phyloP scores from a whole-genome alignment of 2,888 invertebrate species.

The Nowickia ferox region DNA sequence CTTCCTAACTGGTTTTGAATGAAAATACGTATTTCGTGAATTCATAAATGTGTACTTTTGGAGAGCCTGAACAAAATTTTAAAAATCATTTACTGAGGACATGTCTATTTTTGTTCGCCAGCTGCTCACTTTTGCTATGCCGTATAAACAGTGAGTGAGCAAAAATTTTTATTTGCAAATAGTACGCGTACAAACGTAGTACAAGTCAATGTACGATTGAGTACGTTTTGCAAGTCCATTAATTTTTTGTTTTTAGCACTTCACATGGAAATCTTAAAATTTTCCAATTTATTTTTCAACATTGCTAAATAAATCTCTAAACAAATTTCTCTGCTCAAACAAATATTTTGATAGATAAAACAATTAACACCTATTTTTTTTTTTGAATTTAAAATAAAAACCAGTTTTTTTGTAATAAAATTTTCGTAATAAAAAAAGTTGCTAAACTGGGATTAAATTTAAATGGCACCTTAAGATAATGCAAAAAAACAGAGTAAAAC shows the following conservation, averaged over 20 bases:
- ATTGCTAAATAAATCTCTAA: not conserved
- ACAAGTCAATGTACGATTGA: not conserved
- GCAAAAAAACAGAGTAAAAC: conserved; percentile 9
- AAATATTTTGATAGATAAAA: conserved; percentile 29
- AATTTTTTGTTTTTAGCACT: not conserved
- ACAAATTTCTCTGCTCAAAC: conserved; percentile 1
- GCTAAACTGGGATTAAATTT: conserved; percentile 47
- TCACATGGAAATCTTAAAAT: not conserved
- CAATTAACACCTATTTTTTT: conserved; percentile 20
- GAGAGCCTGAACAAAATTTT: no score
- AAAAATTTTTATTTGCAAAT: no score
- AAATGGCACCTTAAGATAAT: conserved; percentile 35
- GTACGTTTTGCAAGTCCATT: not conserved
- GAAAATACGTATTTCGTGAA: no score
- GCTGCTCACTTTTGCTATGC: no score
- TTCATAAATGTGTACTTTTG: no score
- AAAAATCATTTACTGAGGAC: no score
- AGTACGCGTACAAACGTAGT: no score
- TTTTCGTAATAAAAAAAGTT: conserved; percentile 5
- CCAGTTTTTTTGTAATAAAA: conserved; percentile 8
- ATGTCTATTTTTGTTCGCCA: no score
- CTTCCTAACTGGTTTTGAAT: no score
- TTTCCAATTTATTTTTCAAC: not conserved
- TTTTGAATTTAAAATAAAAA: conserved; percentile 1
- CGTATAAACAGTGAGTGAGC: no score